Percentiles rank a stretch among this genome's conserved stretches.
Evolutionary conservation across 2,113 vertebrate genomes (phyloP).

Genomic region (Suncus etruscus): DNA sequence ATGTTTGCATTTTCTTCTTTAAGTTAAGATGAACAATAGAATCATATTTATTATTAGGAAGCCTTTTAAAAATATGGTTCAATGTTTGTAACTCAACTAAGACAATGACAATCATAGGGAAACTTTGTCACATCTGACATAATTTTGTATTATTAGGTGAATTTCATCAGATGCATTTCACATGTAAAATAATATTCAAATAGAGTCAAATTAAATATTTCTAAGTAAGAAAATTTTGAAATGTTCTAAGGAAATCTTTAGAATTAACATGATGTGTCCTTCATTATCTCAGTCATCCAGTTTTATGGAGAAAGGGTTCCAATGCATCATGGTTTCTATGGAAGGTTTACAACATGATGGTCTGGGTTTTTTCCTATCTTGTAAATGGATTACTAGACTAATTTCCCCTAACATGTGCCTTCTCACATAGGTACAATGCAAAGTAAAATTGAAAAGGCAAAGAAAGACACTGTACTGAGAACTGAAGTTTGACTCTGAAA

Average conservation of each 20-base stretch:
- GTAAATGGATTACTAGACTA: too few relatives aligned
- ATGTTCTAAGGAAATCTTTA: slow-evolving; percentile 1
- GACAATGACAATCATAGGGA: not conserved
- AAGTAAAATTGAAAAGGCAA: not conserved
- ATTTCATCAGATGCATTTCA: not conserved
- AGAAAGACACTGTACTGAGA: not conserved
- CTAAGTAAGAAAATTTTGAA: not conserved
- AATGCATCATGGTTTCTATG: not conserved
- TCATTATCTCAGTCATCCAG: slow-evolving; percentile 18
- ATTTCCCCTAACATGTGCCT: not conserved
- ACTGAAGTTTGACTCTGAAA: too few relatives aligned
- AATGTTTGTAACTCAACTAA: not conserved
- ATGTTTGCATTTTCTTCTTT: not conserved
- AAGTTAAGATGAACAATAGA: not conserved
- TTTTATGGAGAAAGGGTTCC: not conserved
- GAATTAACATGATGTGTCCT: slow-evolving; percentile 26
- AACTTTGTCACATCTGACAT: too few relatives aligned
- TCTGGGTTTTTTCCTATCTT: too few relatives aligned
- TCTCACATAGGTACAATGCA: not conserved
- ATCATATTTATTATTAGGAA: slow-evolving; percentile 13
- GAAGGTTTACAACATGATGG: too few relatives aligned
- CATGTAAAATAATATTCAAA: not conserved
- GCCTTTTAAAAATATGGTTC: not conserved
- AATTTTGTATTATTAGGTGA: too few relatives aligned
- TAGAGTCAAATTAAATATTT: not conserved